These are phyloP conservation scores for Egretta garzetta DNA, from an alignment of 2,113 vertebrate species.

Conservation along the genomic window DNA sequence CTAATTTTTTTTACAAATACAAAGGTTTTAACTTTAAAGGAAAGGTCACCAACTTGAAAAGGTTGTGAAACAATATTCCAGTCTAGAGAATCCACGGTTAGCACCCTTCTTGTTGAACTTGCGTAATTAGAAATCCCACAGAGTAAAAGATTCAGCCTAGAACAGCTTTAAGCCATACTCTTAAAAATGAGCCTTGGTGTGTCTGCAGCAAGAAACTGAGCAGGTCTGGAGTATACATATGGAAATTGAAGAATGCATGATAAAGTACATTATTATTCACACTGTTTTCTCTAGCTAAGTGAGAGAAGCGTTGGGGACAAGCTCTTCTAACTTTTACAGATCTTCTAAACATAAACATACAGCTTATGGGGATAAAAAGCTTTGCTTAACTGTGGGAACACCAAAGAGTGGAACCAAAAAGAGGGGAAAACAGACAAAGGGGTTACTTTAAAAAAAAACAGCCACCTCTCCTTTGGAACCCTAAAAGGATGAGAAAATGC, in stretches of 20 bases:
- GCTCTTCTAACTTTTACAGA: background rate
- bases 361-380: background rate
- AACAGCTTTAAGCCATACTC: background rate
- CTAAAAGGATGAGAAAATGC: background rate
- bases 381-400: background rate
- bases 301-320: background rate
- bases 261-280: background rate
- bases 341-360: background rate
- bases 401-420: background rate
- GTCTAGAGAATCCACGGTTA: background rate
- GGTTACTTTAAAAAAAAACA: background rate
- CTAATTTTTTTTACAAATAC: background rate
- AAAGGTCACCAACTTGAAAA: background rate
- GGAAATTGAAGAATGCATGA: background rate
- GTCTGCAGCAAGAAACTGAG: background rate
- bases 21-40: background rate
- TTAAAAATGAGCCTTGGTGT: background rate
- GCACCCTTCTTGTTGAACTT: background rate
- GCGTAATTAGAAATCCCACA: background rate
- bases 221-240: background rate
- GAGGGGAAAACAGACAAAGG: background rate
- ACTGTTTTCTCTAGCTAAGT: background rate
- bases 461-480: background rate
- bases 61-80: background rate
- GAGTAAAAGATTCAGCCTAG: background rate